Evolutionary conservation across 2,113 vertebrate species (phyloP).

Genomic region (Synchiropus splendidus): DNA sequence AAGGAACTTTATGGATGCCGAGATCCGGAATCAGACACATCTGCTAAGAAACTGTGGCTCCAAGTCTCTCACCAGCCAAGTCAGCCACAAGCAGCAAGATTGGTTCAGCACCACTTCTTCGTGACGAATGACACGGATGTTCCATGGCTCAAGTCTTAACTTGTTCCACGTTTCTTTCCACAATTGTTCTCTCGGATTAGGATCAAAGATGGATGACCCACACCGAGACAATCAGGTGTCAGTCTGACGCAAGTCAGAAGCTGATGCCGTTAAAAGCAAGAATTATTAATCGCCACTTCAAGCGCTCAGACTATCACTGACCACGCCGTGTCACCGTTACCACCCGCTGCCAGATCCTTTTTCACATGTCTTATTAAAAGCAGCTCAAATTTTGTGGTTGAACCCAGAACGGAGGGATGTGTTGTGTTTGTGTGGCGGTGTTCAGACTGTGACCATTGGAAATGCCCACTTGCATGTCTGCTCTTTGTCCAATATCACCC

Average conservation of each 20-base stretch:
- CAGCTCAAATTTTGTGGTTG: neutral
- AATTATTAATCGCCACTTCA: slow-evolving; percentile 7
- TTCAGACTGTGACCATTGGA: slow-evolving; percentile 14
- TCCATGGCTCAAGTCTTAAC: too few relatives aligned
- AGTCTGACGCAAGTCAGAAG: neutral
- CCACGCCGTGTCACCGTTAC: neutral
- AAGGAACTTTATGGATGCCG: too few relatives aligned
- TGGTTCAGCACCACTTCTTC: too few relatives aligned
- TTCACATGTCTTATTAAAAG: neutral
- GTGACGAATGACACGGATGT: too few relatives aligned
- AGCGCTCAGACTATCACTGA: neutral
- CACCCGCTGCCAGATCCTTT: neutral
- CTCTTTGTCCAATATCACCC: slow-evolving; percentile 28
- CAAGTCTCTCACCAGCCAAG: too few relatives aligned
- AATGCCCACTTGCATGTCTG: neutral
- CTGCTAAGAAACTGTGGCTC: too few relatives aligned
- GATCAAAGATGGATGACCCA: neutral
- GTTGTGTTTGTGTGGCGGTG: slow-evolving; percentile 20
- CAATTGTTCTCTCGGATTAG: neutral
- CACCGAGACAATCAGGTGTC: neutral
- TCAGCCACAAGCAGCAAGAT: too few relatives aligned
- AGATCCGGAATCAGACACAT: too few relatives aligned
- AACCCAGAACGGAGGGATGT: too few relatives aligned
- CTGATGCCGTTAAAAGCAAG: neutral
- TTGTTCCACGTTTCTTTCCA: too few relatives aligned